Evolutionary conservation across 2,113 vertebrate genomes (phyloP), one percentile per base, ranked within the genome.

Genomic region (Ochotona princeps): DNA sequence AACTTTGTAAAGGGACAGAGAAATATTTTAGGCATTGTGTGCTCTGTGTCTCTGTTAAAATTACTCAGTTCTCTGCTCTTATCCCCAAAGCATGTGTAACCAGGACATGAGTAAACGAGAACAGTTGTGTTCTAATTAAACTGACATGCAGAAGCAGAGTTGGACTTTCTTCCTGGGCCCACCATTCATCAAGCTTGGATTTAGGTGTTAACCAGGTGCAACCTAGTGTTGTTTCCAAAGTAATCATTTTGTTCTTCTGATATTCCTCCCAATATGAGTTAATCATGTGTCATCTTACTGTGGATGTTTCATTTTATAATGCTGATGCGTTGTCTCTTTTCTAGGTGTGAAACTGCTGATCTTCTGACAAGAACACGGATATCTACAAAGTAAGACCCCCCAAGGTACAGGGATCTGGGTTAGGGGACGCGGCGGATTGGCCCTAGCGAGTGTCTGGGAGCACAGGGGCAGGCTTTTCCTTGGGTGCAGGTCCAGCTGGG

Each of bases 331-430:
- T 94, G 94, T 51, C 91, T 96, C 93, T 78, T 93, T 96, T 88
- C 90, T 96, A 98, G 98, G 98, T 57, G 80, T 79, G 97, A 98
- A 97, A 98, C 98, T 0, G 98, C 98, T 1, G 98, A 98, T 83
- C 97, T 98, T 83, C 93, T 98, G 95, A n/a, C n/a, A n/a, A n/a
- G n/a, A n/a, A n/a, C 38, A 44, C 38, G 38, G 38, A 44, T 6
- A 44, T 44, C 38, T 44, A 44, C 38, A 44, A 44, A 6, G 38
- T 44, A 44, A 44, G 38, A 44, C 38, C 38, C 38, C 38, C 38
- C 38, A 6, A 44, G 38, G 38, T 44, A 44, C 38, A 44, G 38
- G 38, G 38, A 4, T 44, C 38, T 6, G 38, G 38, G 38, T 4
- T 4, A 44, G 38, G 38, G 38, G 38, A 44, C 4, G 38, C 38